phyloP scores from a whole-genome alignment of 2,888 invertebrate genomes.

The Heliconius cydno region DNA sequence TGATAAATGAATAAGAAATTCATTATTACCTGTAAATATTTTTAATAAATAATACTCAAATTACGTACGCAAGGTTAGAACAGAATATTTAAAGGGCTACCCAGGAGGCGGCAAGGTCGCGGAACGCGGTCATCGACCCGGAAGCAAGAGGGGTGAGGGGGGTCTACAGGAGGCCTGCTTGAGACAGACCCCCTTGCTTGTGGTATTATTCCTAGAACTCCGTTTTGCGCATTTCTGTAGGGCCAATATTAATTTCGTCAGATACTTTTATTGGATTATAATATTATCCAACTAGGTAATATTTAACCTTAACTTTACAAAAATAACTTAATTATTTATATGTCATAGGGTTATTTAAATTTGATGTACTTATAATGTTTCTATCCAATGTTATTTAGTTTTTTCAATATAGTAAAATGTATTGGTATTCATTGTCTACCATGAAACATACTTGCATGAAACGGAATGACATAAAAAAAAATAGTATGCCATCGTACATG shows the following conservation, averaged over 20 bases:
- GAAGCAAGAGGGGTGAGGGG: conserved; percentile 54
- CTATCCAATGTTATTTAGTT: not conserved
- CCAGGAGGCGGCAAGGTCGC: conserved; percentile 59
- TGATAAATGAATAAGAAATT: not conserved
- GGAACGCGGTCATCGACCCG: conserved; percentile 66
- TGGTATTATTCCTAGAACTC: conserved; percentile 57
- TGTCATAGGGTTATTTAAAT: no score
- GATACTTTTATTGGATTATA: not conserved
- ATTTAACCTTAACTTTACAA: no score
- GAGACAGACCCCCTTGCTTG: conserved; percentile 49
- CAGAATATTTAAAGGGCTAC: conserved; percentile 49
- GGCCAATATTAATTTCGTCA: not conserved
- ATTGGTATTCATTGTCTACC: not conserved
- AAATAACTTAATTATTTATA: no score
- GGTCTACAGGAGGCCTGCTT: conserved; percentile 42
- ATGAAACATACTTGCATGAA: not conserved
- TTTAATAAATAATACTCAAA: not conserved
- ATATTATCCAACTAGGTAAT: not conserved
- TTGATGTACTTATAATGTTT: not conserved
- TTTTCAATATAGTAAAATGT: not conserved
- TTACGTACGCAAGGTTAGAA: not conserved
- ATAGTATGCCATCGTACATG: conserved; percentile 1
- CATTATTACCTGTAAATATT: not conserved
- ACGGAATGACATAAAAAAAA: conserved; percentile 7
- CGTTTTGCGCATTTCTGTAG: conserved; percentile 50